Conservation (phyloP, 2,888 invertebrate species). For the Zaprionus bogoriensis region DNA sequence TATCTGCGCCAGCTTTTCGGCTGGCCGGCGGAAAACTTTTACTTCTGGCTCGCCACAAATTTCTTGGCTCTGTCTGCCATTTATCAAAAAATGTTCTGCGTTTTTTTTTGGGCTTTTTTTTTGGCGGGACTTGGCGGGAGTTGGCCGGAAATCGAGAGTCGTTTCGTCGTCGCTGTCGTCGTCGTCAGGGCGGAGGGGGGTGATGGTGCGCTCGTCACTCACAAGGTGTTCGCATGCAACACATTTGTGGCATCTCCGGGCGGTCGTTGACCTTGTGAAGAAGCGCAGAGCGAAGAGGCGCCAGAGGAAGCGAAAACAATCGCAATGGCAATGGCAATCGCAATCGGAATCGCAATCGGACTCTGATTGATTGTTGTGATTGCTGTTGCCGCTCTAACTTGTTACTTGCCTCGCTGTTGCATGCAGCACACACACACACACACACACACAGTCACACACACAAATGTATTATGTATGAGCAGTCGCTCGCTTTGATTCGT, state of each 20-base stretch:
- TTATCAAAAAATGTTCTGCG: constrained; percentile 46
- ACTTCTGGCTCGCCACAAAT: constrained; percentile 58
- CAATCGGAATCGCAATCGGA: constrained; percentile 8
- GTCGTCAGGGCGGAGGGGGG: constrained; percentile 1
- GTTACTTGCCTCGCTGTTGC: constrained; percentile 19
- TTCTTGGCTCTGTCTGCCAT: constrained; percentile 51
- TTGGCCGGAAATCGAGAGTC: constrained; percentile 44
- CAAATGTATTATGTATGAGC: constrained; percentile 27
- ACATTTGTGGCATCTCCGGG: constrained; percentile 50
- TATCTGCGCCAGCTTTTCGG: constrained; percentile 50
- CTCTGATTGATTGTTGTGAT: constrained; percentile 42
- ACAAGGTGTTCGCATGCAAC: constrained; percentile 38
- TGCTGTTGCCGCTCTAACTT: constrained; percentile 1
- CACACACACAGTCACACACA: neutral
- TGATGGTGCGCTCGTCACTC: constrained; percentile 15
- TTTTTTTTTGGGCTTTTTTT: neutral
- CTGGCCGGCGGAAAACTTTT: constrained; percentile 47
- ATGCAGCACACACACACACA: constrained; percentile 6
- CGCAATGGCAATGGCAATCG: neutral
- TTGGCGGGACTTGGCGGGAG: constrained; percentile 8
- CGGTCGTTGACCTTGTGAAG: constrained; percentile 57
- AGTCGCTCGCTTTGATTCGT: neutral
- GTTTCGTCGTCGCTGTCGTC: neutral
- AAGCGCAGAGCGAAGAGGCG: neutral
- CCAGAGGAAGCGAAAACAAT: neutral